Percentiles rank a stretch among this genome's conserved stretches.
These are phyloP conservation scores for Cyclopterus lumpus DNA, from an alignment of 2,797 vertebrate species.

Conservation along the genomic window DNA sequence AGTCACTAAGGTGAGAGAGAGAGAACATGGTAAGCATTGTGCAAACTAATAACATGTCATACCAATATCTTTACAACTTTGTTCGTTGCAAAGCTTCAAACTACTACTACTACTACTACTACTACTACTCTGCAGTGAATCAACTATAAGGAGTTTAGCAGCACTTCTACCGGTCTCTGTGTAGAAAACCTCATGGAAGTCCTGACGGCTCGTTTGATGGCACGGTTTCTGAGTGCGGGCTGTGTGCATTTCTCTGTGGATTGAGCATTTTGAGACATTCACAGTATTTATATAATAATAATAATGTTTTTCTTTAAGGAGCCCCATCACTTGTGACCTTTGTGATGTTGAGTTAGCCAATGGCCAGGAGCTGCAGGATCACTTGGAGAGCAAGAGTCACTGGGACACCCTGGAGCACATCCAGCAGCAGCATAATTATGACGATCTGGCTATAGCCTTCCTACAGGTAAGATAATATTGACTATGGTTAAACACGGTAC, in stretches of 20 bases:
- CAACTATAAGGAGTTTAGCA: no score
- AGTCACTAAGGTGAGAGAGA: neutral
- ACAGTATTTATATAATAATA: neutral
- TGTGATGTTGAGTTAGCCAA: conserved; percentile 68
- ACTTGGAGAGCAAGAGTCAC: conserved; percentile 73
- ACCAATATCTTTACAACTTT: neutral
- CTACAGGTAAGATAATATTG: conserved; percentile 65
- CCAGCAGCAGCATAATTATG: conserved; percentile 71
- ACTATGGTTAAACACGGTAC: neutral
- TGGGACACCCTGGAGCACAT: conserved; percentile 78
- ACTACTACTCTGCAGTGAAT: neutral
- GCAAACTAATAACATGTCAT: conserved; percentile 1
- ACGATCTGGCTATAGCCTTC: conserved; percentile 75
- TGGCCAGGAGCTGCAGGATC: conserved; percentile 70
- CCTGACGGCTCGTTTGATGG: no score
- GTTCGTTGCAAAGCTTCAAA: neutral
- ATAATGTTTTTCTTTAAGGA: conserved; percentile 43
- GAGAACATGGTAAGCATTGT: no score
- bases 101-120: neutral
- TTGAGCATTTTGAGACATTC: neutral
- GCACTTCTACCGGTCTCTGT: no score
- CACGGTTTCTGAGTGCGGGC: no score
- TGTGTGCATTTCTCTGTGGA: neutral
- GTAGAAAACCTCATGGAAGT: no score
- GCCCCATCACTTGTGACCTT: conserved; percentile 71